Base-by-base conservation (phyloP, 2,888 invertebrate genomes). In the Plebejus melissa region DNA sequence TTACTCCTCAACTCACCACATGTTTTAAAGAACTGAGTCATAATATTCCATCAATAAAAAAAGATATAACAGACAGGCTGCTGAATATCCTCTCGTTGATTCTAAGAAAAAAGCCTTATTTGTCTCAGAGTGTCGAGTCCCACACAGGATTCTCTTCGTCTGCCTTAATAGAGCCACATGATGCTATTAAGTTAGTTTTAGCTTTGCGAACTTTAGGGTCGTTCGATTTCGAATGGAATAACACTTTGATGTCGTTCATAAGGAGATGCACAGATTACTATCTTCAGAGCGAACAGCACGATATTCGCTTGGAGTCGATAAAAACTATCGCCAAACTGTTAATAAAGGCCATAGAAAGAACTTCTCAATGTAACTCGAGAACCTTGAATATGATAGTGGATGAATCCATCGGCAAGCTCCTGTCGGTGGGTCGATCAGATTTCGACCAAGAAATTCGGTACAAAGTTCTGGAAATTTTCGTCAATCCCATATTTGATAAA, bases 361-460 rank as follows among this genome's bases (percentile, higher is more conserved):
- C 94, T 28, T 87, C 92, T 69, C 95, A 94, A 81, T 95, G 95
- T 78, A 95, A 96, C 77, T 97, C 97, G 1, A 96, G 97, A 80
- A 98, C 98, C 0, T 95, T 99, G 0, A 97, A 97, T 77, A 95
- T 96, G 76, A 97, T 98, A 0, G 97, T 99, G n/a, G 97, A 98
- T 11, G 97, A 98, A 84, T 98, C 99, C 5, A 94, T 99, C 36
- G 96, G 97, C 65, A 98, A 98, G 85, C 93, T 99, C 7, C 93
- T 99, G 1, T 96, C 97, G 32, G 98, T 99, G 1, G 99, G 98
- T 50, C 97, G 99, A 78, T 99, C 99, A 0, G 99, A 99, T 90
- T 96, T 97, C 87, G 99, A 99, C 87, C 96, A 98, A 13, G 98
- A 98, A 88, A 98, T 99, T 3, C 95, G 99, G 3, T 96, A 97